Evolutionary conservation across 1,140 invertebrate genomes (phyloP).

Genomic region (Diploscapter pachys): DNA sequence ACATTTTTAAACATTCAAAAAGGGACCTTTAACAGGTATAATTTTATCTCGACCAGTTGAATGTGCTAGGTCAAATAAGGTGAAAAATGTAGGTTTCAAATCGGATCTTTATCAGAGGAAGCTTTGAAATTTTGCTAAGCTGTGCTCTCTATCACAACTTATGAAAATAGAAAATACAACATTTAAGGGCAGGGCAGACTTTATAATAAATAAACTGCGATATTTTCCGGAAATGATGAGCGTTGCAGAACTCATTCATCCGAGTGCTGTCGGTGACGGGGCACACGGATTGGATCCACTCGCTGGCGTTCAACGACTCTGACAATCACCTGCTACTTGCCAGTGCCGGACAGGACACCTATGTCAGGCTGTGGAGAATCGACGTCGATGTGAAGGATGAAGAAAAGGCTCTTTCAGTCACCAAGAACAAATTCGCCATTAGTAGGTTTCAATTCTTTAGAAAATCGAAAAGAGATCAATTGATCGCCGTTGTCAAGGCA

Average conservation of each 20-base stretch:
- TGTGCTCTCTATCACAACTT: slow-evolving; percentile 11
- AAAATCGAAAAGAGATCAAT: too few species aligned
- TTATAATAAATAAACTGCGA: slow-evolving; percentile 19
- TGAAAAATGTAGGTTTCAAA: too few species aligned
- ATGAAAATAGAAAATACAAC: not conserved
- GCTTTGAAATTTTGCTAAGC: slow-evolving; percentile 5
- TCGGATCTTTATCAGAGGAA: not conserved
- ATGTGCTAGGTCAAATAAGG: too few species aligned
- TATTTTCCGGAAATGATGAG: slow-evolving; percentile 7
- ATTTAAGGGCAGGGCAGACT: slow-evolving; percentile 20
- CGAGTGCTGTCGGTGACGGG: slow-evolving; percentile 22
- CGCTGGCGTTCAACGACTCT: slow-evolving; percentile 27
- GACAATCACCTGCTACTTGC: slow-evolving; percentile 20
- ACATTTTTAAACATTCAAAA: too few species aligned
- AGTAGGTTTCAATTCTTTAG: too few species aligned
- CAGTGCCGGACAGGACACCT: slow-evolving; percentile 29
- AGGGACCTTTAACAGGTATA: too few species aligned
- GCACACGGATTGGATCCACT: slow-evolving; percentile 37
- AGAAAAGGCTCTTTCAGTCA: slow-evolving; percentile 14
- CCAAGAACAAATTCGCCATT: slow-evolving; percentile 5
- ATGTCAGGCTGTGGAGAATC: slow-evolving; percentile 25
- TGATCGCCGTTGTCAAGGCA: too few species aligned
- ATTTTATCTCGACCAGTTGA: too few species aligned
- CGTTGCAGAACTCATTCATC: slow-evolving; percentile 17
- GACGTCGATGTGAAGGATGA: slow-evolving; percentile 10